Evolutionary conservation across 2,113 vertebrate genomes (phyloP).

Genomic region (Aegypius monachus): DNA sequence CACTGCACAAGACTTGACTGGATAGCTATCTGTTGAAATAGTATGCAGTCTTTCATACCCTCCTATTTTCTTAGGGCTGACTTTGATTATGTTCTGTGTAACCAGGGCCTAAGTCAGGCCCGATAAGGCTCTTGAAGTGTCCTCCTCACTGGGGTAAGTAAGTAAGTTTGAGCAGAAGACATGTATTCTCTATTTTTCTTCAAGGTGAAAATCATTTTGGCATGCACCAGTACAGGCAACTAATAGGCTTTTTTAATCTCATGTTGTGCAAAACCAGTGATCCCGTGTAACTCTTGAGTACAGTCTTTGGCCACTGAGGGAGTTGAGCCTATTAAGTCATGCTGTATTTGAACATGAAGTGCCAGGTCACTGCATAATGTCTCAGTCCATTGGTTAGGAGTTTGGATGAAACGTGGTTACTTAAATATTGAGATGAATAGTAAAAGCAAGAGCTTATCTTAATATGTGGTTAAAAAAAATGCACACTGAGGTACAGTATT

Average conservation of each 20-base stretch:
- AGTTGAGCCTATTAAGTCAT: not conserved
- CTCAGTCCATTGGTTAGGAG: not conserved
- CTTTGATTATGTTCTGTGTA: not conserved
- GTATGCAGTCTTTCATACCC: not conserved
- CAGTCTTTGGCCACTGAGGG: not conserved
- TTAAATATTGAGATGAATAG: not conserved
- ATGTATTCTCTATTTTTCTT: not conserved
- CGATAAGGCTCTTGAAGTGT: not conserved
- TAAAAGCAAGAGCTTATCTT: not conserved
- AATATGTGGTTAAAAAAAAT: not conserved
- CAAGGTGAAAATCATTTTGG: not conserved
- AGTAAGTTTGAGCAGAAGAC: not conserved
- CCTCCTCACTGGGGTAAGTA: not conserved
- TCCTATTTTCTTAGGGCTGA: not conserved
- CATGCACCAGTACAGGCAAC: not conserved
- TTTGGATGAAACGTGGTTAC: not conserved
- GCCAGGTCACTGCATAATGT: not conserved
- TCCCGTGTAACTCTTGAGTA: not conserved
- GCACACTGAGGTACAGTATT: not conserved
- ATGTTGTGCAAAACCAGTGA: not conserved
- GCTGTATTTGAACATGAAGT: not conserved
- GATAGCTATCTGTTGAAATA: not conserved
- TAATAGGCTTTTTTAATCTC: not conserved
- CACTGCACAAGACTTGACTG: not conserved
- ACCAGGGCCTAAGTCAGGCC: not conserved